Base-by-base conservation (phyloP, 2,797 vertebrate genomes). In the Acanthurus lineatus region DNA sequence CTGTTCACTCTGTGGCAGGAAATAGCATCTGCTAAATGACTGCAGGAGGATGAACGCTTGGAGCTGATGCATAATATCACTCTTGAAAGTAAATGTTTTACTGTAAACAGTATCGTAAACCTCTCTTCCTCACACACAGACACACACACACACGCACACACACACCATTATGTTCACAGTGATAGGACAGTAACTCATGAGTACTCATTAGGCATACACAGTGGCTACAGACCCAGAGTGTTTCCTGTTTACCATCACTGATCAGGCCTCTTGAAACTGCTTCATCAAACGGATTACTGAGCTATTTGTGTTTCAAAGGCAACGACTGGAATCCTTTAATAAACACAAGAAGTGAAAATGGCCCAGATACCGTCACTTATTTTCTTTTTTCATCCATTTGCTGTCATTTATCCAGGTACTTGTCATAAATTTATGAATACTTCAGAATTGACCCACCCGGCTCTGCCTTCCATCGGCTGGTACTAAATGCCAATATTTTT, bases 21-120 rank as follows among this genome's bases (percentile, higher is more conserved):
- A 87, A 86, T 40, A 52, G 40, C 53, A 49, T 83, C 73, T 62
- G 60, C 54, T 85, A 60, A 88, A 79, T 59, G 71, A 79, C 52
- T 58, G 69, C 51, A 60, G 71, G 64, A 84, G 73, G 62, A 61
- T 56, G 77, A 85, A 69, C 82, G 69, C 52, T 76, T 58, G 63
- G 28, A 79, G 80, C 4, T 72, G 62, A 72, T 69, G 66, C 69
- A 83, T 78, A 69, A 81, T 70, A 69, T 87, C 61, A 82, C 77
- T 83, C 52, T 68, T 81, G 32, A 40, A 71, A 76, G 61, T 63
- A 68, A 85, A 89, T 79, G 79, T 84, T 84, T 88, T 78, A 91
- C 82, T 70, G 85, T 85, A 89, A 91, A 85, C 69, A 52, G 57
- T 52, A 60, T 71, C 42, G 25, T 73, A 85, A 88, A 84, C 70